phyloP scores from a whole-genome alignment of 1,140 invertebrate genomes.

The Brachystomella parvula region DNA sequence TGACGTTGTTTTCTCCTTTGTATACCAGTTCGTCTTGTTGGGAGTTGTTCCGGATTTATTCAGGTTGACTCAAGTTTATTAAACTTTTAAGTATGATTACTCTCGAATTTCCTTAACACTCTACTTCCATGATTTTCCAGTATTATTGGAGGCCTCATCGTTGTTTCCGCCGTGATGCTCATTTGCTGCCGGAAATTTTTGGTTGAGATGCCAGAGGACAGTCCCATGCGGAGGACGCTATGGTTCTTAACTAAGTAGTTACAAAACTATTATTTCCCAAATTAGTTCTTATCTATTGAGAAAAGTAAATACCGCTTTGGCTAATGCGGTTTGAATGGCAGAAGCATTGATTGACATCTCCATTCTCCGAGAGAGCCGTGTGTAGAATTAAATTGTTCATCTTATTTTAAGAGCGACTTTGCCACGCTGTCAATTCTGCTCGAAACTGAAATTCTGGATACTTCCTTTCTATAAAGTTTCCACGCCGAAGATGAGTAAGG shows the following conservation, averaged over 20 bases:
- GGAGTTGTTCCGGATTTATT: constrained; percentile 22
- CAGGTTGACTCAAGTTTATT: constrained; percentile 25
- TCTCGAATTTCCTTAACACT: not conserved
- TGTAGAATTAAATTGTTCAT: too few species aligned
- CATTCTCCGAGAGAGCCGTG: too few species aligned
- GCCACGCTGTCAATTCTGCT: too few species aligned
- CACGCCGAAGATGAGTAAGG: too few species aligned
- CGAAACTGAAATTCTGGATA: too few species aligned
- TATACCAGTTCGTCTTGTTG: constrained; percentile 29
- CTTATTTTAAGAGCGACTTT: too few species aligned
- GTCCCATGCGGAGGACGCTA: not conserved
- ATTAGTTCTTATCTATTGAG: too few species aligned
- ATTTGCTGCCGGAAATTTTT: not conserved
- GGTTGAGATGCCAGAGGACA: not conserved
- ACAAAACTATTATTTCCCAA: not conserved
- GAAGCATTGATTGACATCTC: too few species aligned
- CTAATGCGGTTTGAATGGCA: too few species aligned
- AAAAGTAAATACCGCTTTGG: too few species aligned
- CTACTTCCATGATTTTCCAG: not conserved
- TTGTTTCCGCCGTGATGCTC: not conserved
- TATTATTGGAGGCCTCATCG: not conserved
- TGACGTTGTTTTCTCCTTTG: constrained; percentile 30
- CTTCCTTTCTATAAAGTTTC: too few species aligned
- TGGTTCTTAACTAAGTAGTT: not conserved
- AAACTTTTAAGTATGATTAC: not conserved